A percentile compares a stretch with the other conserved stretches of the same genome.
These are phyloP conservation scores for Mormyrus lacerda DNA, from an alignment of 2,113 vertebrate genomes.

Conservation along the genomic window DNA sequence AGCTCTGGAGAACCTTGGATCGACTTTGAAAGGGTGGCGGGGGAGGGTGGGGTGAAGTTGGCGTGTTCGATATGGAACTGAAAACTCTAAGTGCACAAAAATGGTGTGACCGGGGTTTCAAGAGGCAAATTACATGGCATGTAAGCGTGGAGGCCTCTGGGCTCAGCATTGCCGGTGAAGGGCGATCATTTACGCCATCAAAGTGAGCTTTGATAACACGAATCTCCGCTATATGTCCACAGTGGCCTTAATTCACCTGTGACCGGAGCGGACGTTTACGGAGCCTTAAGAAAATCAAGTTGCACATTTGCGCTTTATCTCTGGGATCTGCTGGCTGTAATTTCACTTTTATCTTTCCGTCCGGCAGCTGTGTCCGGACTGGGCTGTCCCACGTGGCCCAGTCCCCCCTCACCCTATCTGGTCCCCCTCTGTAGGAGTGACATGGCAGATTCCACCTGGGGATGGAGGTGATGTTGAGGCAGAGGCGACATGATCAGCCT, in stretches of 20 bases:
- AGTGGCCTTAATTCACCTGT: neutral
- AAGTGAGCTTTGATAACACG: neutral
- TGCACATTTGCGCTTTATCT: neutral
- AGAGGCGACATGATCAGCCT: neutral
- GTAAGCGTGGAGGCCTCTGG: neutral
- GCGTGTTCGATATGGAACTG: neutral
- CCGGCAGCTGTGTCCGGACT: neutral
- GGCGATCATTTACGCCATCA: neutral
- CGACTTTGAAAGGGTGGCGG: neutral
- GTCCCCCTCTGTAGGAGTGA: neutral
- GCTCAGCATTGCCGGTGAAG: neutral
- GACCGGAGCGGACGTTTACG: neutral
- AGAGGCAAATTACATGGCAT: neutral
- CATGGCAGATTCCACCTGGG: neutral
- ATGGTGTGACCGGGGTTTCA: neutral
- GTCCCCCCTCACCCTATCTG: neutral
- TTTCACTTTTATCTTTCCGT: constrained; percentile 1
- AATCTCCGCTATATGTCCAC: neutral
- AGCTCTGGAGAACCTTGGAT: neutral
- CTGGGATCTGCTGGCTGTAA: neutral
- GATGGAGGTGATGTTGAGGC: neutral
- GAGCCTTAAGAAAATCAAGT: constrained; percentile 1
- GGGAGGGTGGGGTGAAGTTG: neutral
- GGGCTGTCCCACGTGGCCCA: neutral
- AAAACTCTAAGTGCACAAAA: neutral